phyloP scores from a whole-genome alignment of 1,140 invertebrate genomes.

The Ylistrum balloti region DNA sequence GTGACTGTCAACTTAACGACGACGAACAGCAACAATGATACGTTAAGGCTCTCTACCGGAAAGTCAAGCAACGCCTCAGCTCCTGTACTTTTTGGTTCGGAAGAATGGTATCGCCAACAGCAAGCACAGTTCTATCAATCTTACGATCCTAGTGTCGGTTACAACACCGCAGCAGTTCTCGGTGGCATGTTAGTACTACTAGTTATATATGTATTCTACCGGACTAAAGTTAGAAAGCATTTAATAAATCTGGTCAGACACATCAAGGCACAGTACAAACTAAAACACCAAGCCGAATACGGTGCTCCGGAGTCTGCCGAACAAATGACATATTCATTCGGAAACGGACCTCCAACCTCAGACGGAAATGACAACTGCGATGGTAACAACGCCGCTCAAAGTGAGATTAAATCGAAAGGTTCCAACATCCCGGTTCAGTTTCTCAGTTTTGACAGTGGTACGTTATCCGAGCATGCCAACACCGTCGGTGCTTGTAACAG shows the following conservation, averaged over 20 bases:
- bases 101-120: constrained; percentile 46
- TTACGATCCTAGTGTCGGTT: constrained; percentile 59
- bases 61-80: background rate
- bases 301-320: background rate
- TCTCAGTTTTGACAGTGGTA: constrained; percentile 5
- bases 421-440: background rate
- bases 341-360: background rate
- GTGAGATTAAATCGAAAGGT: background rate
- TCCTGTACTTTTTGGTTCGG: constrained; percentile 20
- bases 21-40: background rate
- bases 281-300: constrained; percentile 15
- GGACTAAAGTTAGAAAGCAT: constrained; percentile 61
- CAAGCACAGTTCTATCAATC: constrained; percentile 58
- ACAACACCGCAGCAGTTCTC: constrained; percentile 58
- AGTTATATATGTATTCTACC: constrained; percentile 60
- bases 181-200: constrained; percentile 55
- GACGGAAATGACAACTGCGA: background rate
- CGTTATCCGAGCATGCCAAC: background rate
- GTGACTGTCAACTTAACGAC: background rate
- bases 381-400: background rate
- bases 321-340: constrained; percentile 5
- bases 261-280: background rate
- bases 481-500: background rate
- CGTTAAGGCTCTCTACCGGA: background rate
- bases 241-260: constrained; percentile 45